Evolutionary conservation across 2,797 vertebrate genomes (phyloP).

Genomic region (Meda fulgida): DNA sequence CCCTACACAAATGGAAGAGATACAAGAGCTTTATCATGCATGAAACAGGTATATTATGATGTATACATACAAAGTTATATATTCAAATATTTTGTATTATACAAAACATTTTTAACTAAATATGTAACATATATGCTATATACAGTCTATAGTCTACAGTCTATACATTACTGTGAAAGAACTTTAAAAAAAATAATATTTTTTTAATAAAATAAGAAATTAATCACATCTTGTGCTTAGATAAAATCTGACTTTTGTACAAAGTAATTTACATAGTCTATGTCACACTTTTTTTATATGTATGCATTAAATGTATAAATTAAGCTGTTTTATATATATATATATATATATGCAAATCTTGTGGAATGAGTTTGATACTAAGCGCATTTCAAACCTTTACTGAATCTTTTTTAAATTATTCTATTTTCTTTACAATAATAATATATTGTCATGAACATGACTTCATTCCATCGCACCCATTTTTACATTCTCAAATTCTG

Average conservation of each 20-base stretch:
- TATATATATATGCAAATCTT: not conserved
- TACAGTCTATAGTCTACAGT: no score
- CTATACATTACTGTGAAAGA: not conserved
- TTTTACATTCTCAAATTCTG: conserved; percentile 11
- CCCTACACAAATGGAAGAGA: conserved; percentile 72
- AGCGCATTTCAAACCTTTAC: not conserved
- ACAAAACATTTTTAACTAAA: not conserved
- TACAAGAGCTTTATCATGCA: not conserved
- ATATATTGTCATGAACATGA: not conserved
- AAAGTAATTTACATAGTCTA: not conserved
- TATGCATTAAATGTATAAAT: not conserved
- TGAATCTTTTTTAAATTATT: not conserved
- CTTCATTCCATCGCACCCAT: conserved; percentile 39
- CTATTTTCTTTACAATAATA: not conserved
- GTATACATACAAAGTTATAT: not conserved
- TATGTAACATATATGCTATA: not conserved
- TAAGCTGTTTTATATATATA: not conserved
- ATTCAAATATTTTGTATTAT: not conserved
- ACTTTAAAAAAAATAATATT: not conserved
- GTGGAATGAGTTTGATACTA: not conserved
- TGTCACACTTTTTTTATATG: not conserved
- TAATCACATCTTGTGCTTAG: not conserved
- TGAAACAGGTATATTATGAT: conserved; percentile 12
- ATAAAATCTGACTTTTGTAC: not conserved
- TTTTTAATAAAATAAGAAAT: not conserved